Percentiles rank a stretch among this genome's conserved stretches.
Evolutionary conservation across 2,113 vertebrate species (phyloP).

Genomic region (Malurus alboscapulatus): DNA sequence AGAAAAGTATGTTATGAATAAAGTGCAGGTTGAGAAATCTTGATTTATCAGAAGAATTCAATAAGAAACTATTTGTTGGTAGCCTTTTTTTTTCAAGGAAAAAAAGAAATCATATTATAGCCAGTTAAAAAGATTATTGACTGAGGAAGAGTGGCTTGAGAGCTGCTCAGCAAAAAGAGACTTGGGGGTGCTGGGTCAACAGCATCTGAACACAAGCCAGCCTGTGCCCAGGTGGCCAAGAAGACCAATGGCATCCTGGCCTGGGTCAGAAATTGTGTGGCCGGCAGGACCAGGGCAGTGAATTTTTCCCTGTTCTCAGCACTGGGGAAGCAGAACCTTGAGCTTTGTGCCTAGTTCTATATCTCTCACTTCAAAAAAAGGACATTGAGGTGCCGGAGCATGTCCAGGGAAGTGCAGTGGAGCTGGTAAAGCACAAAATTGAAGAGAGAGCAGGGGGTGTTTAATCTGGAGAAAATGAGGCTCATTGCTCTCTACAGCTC

Average conservation of each 20-base stretch:
- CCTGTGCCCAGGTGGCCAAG: background rate
- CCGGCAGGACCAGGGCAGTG: background rate
- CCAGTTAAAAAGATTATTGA: background rate
- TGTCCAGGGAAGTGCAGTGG: accelerated
- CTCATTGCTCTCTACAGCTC: background rate
- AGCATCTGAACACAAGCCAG: background rate
- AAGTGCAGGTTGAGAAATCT: background rate
- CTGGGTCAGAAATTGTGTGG: background rate
- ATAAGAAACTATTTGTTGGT: background rate
- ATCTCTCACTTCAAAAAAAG: background rate
- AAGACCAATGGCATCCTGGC: background rate
- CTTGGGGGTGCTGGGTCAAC: background rate
- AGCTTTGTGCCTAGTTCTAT: background rate
- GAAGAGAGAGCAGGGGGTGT: background rate
- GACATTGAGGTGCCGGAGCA: background rate
- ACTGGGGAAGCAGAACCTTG: background rate
- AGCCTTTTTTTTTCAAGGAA: background rate
- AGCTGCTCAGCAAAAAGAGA: background rate
- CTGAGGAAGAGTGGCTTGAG: background rate
- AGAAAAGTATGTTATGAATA: background rate
- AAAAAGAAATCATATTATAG: background rate
- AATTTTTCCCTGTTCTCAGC: background rate
- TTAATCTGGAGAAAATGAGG: background rate
- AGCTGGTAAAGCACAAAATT: background rate
- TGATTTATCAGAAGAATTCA: background rate